A percentile compares a stretch with the other conserved stretches of the same genome.
Evolutionary conservation across 2,797 vertebrate species (phyloP).

Genomic region (Rhinophrynus dorsalis): DNA sequence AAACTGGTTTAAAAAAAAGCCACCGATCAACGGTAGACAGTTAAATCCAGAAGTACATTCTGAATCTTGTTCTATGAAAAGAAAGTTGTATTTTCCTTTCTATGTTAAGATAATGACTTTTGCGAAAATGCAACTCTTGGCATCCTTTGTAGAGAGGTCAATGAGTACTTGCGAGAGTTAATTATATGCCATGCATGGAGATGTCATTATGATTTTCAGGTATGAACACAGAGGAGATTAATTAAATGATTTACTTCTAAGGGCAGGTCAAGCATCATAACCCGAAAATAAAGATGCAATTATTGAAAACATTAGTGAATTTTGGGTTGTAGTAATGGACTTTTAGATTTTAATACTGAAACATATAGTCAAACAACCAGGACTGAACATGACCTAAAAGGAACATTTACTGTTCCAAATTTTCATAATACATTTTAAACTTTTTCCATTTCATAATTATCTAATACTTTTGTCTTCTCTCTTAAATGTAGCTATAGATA

Average conservation of each 20-base stretch:
- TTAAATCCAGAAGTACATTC: neutral
- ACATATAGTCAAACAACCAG: neutral
- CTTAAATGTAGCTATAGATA: neutral
- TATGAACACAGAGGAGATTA: conserved; percentile 39
- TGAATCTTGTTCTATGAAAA: neutral
- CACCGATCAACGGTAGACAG: neutral
- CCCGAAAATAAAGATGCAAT: conserved; percentile 30
- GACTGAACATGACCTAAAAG: neutral
- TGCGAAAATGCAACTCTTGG: conserved; percentile 8
- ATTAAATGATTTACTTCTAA: conserved; percentile 47
- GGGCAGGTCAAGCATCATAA: conserved; percentile 45
- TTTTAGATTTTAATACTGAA: conserved; percentile 6
- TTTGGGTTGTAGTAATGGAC: conserved; percentile 20
- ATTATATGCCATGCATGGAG: conserved; percentile 36
- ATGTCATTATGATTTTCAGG: conserved; percentile 47
- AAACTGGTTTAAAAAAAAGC: neutral
- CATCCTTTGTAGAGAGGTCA: conserved; percentile 38
- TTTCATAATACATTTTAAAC: neutral
- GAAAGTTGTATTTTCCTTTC: conserved; percentile 7
- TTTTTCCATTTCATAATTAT: neutral
- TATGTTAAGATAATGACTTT: conserved; percentile 14
- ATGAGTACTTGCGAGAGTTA: conserved; percentile 26
- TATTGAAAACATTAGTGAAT: conserved; percentile 38
- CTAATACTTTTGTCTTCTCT: neutral
- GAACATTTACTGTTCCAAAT: neutral